Percentiles rank a stretch among this genome's conserved stretches.
phyloP scores from a whole-genome alignment of 1,140 invertebrate genomes.

The Stenopsyche tienmushanensis region DNA sequence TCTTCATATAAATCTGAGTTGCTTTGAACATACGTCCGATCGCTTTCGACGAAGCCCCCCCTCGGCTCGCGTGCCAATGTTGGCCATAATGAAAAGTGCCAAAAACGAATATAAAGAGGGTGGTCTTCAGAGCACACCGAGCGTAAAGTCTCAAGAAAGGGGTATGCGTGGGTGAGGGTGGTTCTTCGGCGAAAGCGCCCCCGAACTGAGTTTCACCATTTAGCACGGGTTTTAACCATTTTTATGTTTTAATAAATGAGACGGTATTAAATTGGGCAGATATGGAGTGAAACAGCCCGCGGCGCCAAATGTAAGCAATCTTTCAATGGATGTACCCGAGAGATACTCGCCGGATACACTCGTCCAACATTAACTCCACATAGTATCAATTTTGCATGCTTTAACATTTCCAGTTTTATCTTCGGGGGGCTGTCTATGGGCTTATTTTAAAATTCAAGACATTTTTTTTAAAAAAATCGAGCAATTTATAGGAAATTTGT shows the following conservation, averaged over 20 bases:
- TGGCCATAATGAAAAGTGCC: conserved; percentile 40
- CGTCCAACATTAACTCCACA: too few relatives aligned
- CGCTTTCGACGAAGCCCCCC: too few relatives aligned
- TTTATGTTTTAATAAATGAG: conserved; percentile 43
- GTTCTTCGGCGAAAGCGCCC: neutral
- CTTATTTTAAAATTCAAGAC: too few relatives aligned
- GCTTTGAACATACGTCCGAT: too few relatives aligned
- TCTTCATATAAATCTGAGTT: too few relatives aligned
- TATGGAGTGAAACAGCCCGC: conserved; percentile 36
- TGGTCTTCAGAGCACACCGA: conserved; percentile 22
- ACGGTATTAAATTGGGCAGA: conserved; percentile 41
- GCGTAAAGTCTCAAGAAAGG: conserved; percentile 21
- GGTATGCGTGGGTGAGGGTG: neutral
- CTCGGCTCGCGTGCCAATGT: too few relatives aligned
- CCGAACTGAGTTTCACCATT: conserved; percentile 33
- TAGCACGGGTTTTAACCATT: conserved; percentile 42
- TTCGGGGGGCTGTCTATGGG: too few relatives aligned
- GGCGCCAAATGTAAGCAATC: conserved; percentile 29
- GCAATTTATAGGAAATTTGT: too few relatives aligned
- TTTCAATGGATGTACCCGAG: conserved; percentile 21
- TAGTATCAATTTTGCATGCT: too few relatives aligned
- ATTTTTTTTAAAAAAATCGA: too few relatives aligned
- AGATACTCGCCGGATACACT: neutral
- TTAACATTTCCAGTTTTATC: too few relatives aligned
- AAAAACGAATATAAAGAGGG: conserved; percentile 27